Percentiles rank a stretch among this genome's conserved stretches.
phyloP scores from a whole-genome alignment of 2,888 invertebrate species.

The Mantis religiosa region DNA sequence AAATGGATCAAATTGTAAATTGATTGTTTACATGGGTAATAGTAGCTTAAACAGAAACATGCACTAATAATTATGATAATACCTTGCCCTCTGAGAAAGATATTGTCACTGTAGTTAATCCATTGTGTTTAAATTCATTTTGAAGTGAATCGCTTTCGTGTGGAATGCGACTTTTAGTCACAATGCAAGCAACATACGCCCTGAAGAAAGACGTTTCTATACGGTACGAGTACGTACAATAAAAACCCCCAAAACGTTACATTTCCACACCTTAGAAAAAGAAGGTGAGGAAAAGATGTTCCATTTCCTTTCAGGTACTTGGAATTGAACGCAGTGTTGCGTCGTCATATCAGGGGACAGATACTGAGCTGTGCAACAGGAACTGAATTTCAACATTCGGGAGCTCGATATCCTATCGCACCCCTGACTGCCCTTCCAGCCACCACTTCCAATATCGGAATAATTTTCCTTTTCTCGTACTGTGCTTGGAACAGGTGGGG shows the following conservation, averaged over 20 bases:
- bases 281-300: background rate
- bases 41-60: too few relatives aligned
- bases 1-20: too few relatives aligned
- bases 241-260: background rate
- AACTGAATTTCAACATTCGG: background rate
- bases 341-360: background rate
- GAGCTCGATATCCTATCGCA: background rate
- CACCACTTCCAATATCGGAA: background rate
- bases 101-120: too few relatives aligned
- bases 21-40: too few relatives aligned
- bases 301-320: constrained; percentile 5
- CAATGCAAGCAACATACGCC: background rate
- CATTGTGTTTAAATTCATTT: too few relatives aligned
- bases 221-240: background rate
- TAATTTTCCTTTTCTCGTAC: background rate
- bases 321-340: background rate
- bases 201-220: background rate
- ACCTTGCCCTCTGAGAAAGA: too few relatives aligned
- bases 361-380: background rate
- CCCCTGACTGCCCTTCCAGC: background rate
- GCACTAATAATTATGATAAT: too few relatives aligned
- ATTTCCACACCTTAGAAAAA: background rate
- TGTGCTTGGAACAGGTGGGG: background rate
- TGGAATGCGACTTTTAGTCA: background rate
- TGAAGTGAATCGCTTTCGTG: background rate